Percentiles rank a stretch among this genome's conserved stretches.
Evolutionary conservation across 2,797 vertebrate species (phyloP).

Genomic region (Siniperca undulata): DNA sequence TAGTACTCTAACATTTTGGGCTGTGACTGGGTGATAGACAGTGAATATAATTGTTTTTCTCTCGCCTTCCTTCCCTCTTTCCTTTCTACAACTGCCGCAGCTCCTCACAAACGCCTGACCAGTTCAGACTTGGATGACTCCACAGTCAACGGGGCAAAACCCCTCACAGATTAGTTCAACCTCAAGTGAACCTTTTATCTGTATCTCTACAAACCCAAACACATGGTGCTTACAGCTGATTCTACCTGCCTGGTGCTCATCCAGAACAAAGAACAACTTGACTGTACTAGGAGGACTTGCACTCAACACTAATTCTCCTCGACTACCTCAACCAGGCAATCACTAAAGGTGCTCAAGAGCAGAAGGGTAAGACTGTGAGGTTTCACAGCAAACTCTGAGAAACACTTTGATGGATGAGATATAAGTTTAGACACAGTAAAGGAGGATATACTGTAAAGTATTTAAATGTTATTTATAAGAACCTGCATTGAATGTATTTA

Average conservation of each 20-base stretch:
- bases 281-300: slow-evolving; percentile 22
- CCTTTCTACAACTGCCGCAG: slow-evolving; percentile 60
- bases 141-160: slow-evolving; percentile 67
- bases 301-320: slow-evolving; percentile 47
- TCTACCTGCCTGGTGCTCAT: slow-evolving; percentile 38
- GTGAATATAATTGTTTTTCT: neutral
- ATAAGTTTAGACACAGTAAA: slow-evolving; percentile 31
- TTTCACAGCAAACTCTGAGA: neutral
- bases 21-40: neutral
- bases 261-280: slow-evolving; percentile 39
- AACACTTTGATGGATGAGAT: slow-evolving; percentile 16
- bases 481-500: slow-evolving; percentile 56
- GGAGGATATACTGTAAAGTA: slow-evolving; percentile 21
- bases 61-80: neutral
- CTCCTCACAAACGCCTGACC: slow-evolving; percentile 78
- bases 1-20: neutral
- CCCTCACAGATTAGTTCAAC: slow-evolving; percentile 74
- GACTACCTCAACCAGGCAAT: slow-evolving; percentile 64
- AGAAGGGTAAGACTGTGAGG: slow-evolving; percentile 8
- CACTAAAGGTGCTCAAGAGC: slow-evolving; percentile 38
- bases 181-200: slow-evolving; percentile 54
- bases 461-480: slow-evolving; percentile 60
- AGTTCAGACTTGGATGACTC: slow-evolving; percentile 75
- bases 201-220: slow-evolving; percentile 28
- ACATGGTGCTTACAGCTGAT: slow-evolving; percentile 37